These are phyloP conservation scores for Crotalus tigris DNA, from an alignment of 2,113 vertebrate genomes.

Conservation along the genomic window DNA sequence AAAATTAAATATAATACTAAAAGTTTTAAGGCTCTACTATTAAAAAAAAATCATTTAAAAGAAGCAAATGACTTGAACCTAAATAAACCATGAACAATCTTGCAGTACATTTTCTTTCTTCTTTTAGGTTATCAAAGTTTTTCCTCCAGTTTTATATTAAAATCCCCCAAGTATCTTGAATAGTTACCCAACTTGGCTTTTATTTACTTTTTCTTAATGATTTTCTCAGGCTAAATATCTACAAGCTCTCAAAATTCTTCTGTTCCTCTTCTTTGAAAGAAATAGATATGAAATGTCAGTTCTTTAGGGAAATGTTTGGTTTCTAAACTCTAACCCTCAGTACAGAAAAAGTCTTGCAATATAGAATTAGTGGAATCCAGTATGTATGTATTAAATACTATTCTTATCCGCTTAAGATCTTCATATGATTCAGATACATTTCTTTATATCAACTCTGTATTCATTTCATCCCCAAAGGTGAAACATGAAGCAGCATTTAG, in stretches of 20 bases:
- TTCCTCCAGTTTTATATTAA: slow-evolving; percentile 25
- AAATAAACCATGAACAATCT: not conserved
- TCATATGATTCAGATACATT: slow-evolving; percentile 17
- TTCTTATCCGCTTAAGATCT: slow-evolving; percentile 32
- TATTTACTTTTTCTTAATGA: slow-evolving; percentile 18
- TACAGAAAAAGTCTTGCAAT: slow-evolving; percentile 48
- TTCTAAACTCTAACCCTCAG: slow-evolving; percentile 25
- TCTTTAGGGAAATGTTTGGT: slow-evolving; percentile 43
- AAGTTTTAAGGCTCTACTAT: not conserved
- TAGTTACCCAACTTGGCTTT: slow-evolving; percentile 17
- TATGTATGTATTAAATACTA: slow-evolving; percentile 11
- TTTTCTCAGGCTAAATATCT: slow-evolving; percentile 39
- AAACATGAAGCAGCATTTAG: slow-evolving; percentile 1
- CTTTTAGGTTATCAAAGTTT: slow-evolving; percentile 23
- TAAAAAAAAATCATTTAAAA: not conserved
- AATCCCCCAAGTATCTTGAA: slow-evolving; percentile 30
- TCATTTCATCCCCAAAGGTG: not conserved
- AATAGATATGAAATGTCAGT: slow-evolving; percentile 46
- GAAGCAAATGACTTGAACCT: not conserved
- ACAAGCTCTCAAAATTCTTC: slow-evolving; percentile 33
- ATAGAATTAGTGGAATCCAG: slow-evolving; percentile 42
- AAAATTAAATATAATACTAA: not conserved
- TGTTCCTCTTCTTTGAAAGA: slow-evolving; percentile 40
- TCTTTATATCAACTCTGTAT: not conserved
- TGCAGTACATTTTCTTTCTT: not conserved